Conservation (phyloP, 2,113 vertebrate species). For the Gallinago undulata region DNA sequence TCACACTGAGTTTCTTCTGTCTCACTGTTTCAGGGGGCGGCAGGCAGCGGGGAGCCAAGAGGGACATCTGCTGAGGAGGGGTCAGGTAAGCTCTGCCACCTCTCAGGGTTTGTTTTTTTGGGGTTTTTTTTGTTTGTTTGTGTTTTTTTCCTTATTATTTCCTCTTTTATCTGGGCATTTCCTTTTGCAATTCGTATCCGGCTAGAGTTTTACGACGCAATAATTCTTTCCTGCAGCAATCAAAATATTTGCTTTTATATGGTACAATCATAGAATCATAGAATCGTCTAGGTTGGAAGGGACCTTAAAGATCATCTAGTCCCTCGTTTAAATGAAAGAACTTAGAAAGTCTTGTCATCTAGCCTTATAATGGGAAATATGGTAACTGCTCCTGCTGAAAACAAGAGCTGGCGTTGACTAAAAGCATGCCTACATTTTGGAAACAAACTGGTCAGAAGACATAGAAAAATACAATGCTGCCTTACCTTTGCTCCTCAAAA, state of each 20-base stretch:
- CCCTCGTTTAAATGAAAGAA: not conserved
- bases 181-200: not conserved
- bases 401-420: not conserved
- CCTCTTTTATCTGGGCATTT: not conserved
- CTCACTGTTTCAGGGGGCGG: slow-evolving; percentile 74
- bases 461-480: not conserved
- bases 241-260: not conserved
- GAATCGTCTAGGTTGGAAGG: too few species aligned
- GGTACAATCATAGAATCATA: not conserved
- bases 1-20: slow-evolving; percentile 75
- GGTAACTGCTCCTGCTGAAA: not conserved
- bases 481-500: not conserved
- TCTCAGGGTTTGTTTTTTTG: not conserved
- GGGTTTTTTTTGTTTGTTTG: not conserved
- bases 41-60: slow-evolving; percentile 59
- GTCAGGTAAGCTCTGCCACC: slow-evolving; percentile 66
- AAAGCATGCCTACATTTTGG: not conserved
- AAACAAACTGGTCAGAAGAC: not conserved
- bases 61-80: slow-evolving; percentile 38
- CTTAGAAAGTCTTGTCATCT: not conserved
- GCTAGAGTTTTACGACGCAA: not conserved
- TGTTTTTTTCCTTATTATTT: not conserved
- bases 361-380: not conserved
- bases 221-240: not conserved
- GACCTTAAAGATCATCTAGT: too few species aligned